Percentiles rank a stretch among this genome's conserved stretches.
These are phyloP conservation scores for Mesocricetus auratus DNA, from an alignment of 2,113 vertebrate genomes.

Conservation along the genomic window DNA sequence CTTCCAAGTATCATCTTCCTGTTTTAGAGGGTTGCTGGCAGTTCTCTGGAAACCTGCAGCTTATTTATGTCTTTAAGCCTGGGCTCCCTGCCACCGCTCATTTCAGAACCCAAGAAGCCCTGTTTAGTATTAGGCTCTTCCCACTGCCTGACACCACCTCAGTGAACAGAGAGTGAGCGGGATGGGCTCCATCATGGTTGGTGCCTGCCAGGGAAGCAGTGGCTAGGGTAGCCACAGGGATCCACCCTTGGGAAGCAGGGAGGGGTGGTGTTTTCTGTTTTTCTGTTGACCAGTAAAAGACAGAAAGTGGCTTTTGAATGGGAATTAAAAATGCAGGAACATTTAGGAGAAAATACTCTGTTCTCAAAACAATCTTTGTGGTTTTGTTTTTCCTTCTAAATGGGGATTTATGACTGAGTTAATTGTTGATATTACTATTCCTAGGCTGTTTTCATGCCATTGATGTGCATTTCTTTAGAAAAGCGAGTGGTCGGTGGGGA, in stretches of 20 bases:
- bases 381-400: slow-evolving; percentile 48
- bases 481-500: accelerated
- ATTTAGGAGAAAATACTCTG: slow-evolving; percentile 8
- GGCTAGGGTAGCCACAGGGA: background rate
- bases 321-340: background rate
- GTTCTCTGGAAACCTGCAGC: slow-evolving; percentile 77
- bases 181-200: background rate
- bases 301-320: background rate
- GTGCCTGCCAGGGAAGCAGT: background rate
- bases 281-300: background rate
- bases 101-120: slow-evolving; percentile 47
- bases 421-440: slow-evolving; percentile 20
- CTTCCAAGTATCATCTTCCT: slow-evolving; percentile 84
- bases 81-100: slow-evolving; percentile 74
- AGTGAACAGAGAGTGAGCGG: background rate
- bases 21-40: slow-evolving; percentile 83
- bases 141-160: background rate
- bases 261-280: background rate
- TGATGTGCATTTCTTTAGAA: background rate
- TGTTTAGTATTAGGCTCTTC: slow-evolving; percentile 74
- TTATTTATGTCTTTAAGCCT: slow-evolving; percentile 76
- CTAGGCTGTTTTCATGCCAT: background rate
- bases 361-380: background rate
- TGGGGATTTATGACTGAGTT: background rate
- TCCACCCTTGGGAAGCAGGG: background rate